These are phyloP conservation scores for Patella caerulea DNA, from an alignment of 2,888 invertebrate genomes.

Conservation along the genomic window DNA sequence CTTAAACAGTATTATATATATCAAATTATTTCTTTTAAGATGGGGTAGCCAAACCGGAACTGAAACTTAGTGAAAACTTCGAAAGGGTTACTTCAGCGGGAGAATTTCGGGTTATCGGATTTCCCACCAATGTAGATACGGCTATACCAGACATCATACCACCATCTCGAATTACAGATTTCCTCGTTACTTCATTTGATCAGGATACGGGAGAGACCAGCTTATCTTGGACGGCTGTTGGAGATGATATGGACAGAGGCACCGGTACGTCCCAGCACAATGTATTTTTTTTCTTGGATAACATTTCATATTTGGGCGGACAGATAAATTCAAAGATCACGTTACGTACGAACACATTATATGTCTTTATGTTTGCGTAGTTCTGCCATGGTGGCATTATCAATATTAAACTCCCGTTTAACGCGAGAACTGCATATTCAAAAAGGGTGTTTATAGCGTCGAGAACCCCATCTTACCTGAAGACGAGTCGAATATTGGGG, in stretches of 20 bases:
- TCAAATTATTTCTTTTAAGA: not conserved
- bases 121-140: conserved; percentile 1
- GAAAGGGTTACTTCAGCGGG: conserved; percentile 41
- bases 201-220: conserved; percentile 26
- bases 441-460: too few species aligned
- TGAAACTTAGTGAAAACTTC: conserved; percentile 31
- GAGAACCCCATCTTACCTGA: too few species aligned
- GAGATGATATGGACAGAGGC: conserved; percentile 43
- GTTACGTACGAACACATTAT: too few species aligned
- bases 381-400: too few species aligned
- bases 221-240: conserved; percentile 44
- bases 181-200: conserved; percentile 30
- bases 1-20: too few species aligned
- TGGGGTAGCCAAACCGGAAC: not conserved
- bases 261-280: conserved; percentile 29
- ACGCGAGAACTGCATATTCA: too few species aligned
- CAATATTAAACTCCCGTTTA: too few species aligned
- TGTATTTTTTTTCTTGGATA: too few species aligned
- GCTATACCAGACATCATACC: conserved; percentile 35
- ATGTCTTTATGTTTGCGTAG: too few species aligned
- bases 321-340: too few species aligned
- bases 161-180: conserved; percentile 41
- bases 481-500: too few species aligned
- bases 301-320: too few species aligned
- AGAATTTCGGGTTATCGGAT: conserved; percentile 37